phyloP scores from a whole-genome alignment of 2,113 vertebrate species.

The Proterorhinus semilunaris region DNA sequence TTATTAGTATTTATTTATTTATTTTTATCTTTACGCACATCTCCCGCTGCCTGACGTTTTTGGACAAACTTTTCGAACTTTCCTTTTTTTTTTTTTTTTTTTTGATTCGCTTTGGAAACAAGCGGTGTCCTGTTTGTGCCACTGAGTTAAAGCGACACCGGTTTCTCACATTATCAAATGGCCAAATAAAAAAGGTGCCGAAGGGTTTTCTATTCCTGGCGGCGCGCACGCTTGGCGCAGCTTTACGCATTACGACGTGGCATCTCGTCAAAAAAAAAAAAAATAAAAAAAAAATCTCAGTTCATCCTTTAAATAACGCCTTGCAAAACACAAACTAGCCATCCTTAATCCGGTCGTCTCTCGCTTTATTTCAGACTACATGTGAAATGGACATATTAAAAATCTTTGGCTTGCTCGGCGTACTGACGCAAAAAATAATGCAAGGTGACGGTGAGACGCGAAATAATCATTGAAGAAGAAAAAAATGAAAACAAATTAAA shows the following conservation, averaged over 20 bases:
- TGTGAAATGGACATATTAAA: constrained; percentile 96
- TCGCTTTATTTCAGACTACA: constrained; percentile 97
- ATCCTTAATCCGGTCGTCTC: constrained; percentile 63
- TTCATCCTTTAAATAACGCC: not conserved
- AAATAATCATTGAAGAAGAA: constrained; percentile 22
- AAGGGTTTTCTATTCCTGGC: not conserved
- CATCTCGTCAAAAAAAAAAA: no score
- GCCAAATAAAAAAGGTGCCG: not conserved
- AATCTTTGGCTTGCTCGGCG: constrained; percentile 99
- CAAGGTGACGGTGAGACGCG: constrained; percentile 62
- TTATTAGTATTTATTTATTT: no score
- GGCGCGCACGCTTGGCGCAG: no score
- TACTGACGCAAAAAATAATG: constrained; percentile 59
- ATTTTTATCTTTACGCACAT: not conserved
- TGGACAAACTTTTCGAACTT: no score
- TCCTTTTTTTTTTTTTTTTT: not conserved
- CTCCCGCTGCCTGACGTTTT: not conserved
- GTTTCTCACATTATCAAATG: constrained; percentile 11
- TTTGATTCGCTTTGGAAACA: constrained; percentile 12
- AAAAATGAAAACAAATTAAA: constrained; percentile 66
- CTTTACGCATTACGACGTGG: not conserved
- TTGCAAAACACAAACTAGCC: constrained; percentile 21
- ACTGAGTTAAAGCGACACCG: no score
- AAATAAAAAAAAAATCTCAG: not conserved
- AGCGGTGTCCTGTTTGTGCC: constrained; percentile 14